phyloP scores from a whole-genome alignment of 2,888 invertebrate genomes.

The Idaea dimidiata region DNA sequence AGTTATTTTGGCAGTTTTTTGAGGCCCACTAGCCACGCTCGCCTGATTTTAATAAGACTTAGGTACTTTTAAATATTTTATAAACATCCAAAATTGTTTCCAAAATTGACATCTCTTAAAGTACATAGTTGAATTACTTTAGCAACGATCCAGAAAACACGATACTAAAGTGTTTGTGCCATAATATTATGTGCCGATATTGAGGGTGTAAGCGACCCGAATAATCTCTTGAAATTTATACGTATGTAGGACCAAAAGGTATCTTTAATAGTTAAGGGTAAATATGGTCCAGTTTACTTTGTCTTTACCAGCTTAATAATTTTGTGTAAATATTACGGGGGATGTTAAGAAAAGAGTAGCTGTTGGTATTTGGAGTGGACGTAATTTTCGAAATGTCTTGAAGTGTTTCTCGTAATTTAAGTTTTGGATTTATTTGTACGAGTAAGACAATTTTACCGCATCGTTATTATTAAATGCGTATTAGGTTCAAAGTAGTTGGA shows the following conservation, averaged over 20 bases:
- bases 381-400: not conserved
- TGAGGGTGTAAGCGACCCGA: constrained; percentile 26
- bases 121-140: not conserved
- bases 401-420: too few relatives aligned
- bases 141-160: constrained; percentile 2
- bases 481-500: too few relatives aligned
- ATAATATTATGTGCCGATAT: constrained; percentile 2
- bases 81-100: not conserved
- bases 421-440: too few relatives aligned
- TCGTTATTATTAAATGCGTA: too few relatives aligned
- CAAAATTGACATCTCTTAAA: not conserved
- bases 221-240: constrained; percentile 48
- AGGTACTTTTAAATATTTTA: not conserved
- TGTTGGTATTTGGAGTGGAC: not conserved
- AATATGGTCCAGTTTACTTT: not conserved
- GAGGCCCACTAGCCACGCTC: too few relatives aligned
- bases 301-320: not conserved
- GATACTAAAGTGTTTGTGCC: not conserved
- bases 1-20: too few relatives aligned
- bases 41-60: too few relatives aligned
- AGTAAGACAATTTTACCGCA: too few relatives aligned
- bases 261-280: not conserved
- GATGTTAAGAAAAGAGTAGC: not conserved
- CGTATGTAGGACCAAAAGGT: constrained; percentile 32
- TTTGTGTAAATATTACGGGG: not conserved